Percentiles rank a stretch among this genome's conserved stretches.
Evolutionary conservation across 2,797 vertebrate species (phyloP).

Genomic region (Onychomys arenicola): DNA sequence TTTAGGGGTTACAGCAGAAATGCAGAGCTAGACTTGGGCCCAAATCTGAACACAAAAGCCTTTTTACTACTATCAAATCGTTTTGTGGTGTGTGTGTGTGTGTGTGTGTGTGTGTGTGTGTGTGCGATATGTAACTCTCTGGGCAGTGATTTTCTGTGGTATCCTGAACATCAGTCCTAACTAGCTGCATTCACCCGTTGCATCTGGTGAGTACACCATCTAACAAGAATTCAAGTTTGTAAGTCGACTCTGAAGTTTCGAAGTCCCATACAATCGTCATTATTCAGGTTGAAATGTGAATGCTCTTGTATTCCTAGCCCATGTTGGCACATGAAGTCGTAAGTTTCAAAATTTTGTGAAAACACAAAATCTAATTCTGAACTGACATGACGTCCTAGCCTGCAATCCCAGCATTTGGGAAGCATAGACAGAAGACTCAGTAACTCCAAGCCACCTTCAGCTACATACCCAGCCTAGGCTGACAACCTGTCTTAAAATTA

Average conservation of each 20-base stretch:
- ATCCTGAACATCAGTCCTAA: conserved; percentile 8
- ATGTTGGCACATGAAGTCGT: conserved; percentile 8
- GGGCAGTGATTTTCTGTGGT: conserved; percentile 33
- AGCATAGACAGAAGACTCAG: background rate
- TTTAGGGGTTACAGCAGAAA: conserved; percentile 7
- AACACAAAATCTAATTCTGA: conserved; percentile 57
- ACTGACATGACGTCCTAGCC: background rate
- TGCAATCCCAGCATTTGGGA: background rate
- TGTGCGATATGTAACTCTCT: background rate
- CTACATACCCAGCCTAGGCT: background rate
- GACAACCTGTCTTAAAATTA: background rate
- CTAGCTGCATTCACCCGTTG: conserved; percentile 31
- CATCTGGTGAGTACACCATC: background rate
- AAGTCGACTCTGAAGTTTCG: conserved; percentile 31
- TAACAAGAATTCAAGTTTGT: conserved; percentile 22
- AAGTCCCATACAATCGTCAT: conserved; percentile 8
- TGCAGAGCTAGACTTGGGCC: background rate
- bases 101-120: background rate
- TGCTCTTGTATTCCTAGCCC: conserved; percentile 51
- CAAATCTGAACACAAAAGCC: conserved; percentile 52
- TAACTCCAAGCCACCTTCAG: background rate
- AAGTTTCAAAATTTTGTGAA: conserved; percentile 49
- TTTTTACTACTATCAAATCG: background rate
- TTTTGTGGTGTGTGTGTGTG: background rate
- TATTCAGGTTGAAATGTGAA: conserved; percentile 55